phyloP scores from a whole-genome alignment of 2,797 vertebrate genomes.

The Karalla daura region DNA sequence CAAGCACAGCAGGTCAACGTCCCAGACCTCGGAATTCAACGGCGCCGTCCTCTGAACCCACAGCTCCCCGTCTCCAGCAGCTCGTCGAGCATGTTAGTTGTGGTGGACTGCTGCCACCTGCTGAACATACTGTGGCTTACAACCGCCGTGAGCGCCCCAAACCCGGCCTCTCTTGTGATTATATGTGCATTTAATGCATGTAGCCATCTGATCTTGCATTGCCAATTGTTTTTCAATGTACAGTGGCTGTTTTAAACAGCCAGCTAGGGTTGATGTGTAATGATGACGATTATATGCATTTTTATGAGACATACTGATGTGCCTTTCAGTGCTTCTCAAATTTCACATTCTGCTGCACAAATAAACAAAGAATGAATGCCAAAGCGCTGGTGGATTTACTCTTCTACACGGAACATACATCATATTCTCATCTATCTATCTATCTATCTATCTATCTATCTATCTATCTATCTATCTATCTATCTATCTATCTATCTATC shows the following conservation, averaged over 20 bases:
- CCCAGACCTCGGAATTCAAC: constrained; percentile 75
- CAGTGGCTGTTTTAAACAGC: neutral
- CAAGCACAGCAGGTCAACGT: constrained; percentile 79
- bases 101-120: constrained; percentile 56
- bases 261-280: neutral
- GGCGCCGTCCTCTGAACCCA: constrained; percentile 74
- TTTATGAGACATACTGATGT: neutral
- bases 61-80: no score
- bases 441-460: no score
- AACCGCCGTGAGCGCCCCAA: neutral
- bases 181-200: neutral
- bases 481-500: no score
- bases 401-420: no score
- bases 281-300: neutral
- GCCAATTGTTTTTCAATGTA: neutral
- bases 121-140: constrained; percentile 12
- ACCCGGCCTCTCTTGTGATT: neutral
- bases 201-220: neutral
- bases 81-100: no score
- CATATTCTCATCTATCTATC: no score
- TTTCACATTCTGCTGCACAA: neutral
- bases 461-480: no score
- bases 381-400: no score
- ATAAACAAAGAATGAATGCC: neutral
- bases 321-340: neutral